Evolutionary conservation across 2,888 invertebrate species (phyloP).

Genomic region (Apoda limacodes): DNA sequence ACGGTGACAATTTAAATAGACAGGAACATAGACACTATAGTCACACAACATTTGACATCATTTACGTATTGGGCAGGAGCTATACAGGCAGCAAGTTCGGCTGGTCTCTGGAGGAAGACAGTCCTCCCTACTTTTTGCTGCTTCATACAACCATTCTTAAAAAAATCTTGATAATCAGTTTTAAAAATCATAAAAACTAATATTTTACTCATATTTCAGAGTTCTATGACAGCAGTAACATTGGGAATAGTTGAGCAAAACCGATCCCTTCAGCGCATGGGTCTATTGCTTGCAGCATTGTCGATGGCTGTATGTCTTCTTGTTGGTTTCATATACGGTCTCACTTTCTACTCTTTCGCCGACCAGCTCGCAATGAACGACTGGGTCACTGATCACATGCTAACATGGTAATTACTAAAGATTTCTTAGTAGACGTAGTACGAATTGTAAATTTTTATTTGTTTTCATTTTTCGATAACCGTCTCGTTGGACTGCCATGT

Average conservation of each 20-base stretch:
- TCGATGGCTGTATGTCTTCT: conserved; percentile 75
- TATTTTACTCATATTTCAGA: conserved; percentile 46
- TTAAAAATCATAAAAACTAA: conserved; percentile 1
- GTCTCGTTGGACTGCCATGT: too few relatives aligned
- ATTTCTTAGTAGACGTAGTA: too few relatives aligned
- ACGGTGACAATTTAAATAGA: too few relatives aligned
- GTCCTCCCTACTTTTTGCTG: too few relatives aligned
- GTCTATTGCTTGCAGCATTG: conserved; percentile 74
- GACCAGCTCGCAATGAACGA: conserved; percentile 67
- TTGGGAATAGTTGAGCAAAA: conserved; percentile 80
- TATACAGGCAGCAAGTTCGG: too few relatives aligned
- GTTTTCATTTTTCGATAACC: too few relatives aligned
- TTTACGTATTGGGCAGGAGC: too few relatives aligned
- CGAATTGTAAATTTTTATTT: too few relatives aligned
- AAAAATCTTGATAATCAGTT: background rate
- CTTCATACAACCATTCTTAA: too few relatives aligned
- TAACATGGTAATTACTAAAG: conserved; percentile 65
- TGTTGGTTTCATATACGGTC: conserved; percentile 77
- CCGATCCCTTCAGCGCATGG: conserved; percentile 70
- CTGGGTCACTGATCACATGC: conserved; percentile 77
- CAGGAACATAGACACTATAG: too few relatives aligned
- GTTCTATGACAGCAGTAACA: conserved; percentile 82
- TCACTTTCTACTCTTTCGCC: conserved; percentile 68
- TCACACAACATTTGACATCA: too few relatives aligned
- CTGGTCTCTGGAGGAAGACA: too few relatives aligned